Percentiles rank a stretch among this genome's conserved stretches.
These are phyloP conservation scores for Leptodactylus fuscus DNA, from an alignment of 2,113 vertebrate genomes.

Conservation along the genomic window DNA sequence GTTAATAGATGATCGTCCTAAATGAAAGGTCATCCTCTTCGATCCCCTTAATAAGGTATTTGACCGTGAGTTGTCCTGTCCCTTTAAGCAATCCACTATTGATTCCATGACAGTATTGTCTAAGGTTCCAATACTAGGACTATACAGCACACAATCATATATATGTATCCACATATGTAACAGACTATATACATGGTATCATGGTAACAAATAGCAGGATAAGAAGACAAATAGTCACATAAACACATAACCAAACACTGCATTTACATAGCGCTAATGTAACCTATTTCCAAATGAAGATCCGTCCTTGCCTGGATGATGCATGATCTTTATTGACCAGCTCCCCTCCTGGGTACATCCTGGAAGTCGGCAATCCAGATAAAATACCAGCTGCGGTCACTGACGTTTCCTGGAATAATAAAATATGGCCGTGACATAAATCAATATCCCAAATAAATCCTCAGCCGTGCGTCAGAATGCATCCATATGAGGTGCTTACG, in stretches of 20 bases:
- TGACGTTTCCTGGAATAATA: conserved; percentile 35
- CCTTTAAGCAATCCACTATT: too few relatives aligned
- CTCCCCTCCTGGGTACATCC: background rate
- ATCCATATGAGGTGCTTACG: background rate
- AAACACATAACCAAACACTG: background rate
- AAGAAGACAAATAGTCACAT: too few relatives aligned
- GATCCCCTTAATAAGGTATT: too few relatives aligned
- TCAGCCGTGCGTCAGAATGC: background rate
- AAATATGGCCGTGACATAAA: background rate
- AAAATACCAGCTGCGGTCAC: conserved; percentile 16
- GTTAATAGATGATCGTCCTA: too few relatives aligned
- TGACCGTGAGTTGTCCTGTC: too few relatives aligned
- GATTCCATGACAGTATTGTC: too few relatives aligned
- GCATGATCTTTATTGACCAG: conserved; percentile 1
- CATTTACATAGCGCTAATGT: background rate
- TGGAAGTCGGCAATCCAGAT: conserved; percentile 4
- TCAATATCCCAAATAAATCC: background rate
- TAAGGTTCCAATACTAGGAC: too few relatives aligned
- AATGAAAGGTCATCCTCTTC: too few relatives aligned
- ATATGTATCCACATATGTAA: too few relatives aligned
- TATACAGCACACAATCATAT: too few relatives aligned
- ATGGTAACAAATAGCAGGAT: too few relatives aligned
- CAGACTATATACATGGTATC: too few relatives aligned
- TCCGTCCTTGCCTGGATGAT: conserved; percentile 8
- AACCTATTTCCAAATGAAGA: background rate